These are phyloP conservation scores for Salvelinus namaycush DNA, from an alignment of 2,113 vertebrate species.

Conservation along the genomic window DNA sequence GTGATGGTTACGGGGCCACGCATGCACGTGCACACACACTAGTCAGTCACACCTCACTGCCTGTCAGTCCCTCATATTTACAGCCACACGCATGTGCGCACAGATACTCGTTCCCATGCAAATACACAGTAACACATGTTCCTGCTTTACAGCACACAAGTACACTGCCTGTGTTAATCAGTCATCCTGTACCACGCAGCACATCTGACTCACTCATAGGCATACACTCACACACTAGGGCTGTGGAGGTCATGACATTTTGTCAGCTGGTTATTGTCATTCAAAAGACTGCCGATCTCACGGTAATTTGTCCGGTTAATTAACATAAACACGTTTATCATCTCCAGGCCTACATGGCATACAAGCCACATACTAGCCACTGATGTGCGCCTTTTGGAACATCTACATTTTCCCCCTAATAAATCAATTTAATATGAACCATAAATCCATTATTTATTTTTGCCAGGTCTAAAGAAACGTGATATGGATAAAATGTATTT, in stretches of 20 bases:
- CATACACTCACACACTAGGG: background rate
- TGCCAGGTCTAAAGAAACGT: too few species aligned
- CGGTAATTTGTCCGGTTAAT: too few species aligned
- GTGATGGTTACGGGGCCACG: background rate
- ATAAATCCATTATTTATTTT: too few species aligned
- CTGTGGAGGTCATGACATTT: background rate
- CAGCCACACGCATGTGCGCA: slow-evolving; percentile 24
- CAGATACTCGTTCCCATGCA: slow-evolving; percentile 3
- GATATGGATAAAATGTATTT: too few species aligned
- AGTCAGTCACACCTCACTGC: slow-evolving; percentile 13
- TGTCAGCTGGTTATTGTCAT: too few species aligned
- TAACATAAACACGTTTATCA: too few species aligned
- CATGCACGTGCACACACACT: background rate
- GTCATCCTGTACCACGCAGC: background rate
- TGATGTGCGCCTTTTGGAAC: too few species aligned
- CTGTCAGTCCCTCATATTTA: slow-evolving; percentile 21
- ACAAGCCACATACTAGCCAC: too few species aligned
- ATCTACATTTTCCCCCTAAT: too few species aligned
- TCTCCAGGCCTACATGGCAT: too few species aligned
- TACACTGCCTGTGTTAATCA: background rate
- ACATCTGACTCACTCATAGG: background rate
- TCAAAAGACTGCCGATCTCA: too few species aligned
- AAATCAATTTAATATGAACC: too few species aligned
- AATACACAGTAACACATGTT: background rate
- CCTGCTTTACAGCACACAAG: background rate